Base-by-base conservation (phyloP, 2,797 vertebrate genomes). In the Coluber constrictor region DNA sequence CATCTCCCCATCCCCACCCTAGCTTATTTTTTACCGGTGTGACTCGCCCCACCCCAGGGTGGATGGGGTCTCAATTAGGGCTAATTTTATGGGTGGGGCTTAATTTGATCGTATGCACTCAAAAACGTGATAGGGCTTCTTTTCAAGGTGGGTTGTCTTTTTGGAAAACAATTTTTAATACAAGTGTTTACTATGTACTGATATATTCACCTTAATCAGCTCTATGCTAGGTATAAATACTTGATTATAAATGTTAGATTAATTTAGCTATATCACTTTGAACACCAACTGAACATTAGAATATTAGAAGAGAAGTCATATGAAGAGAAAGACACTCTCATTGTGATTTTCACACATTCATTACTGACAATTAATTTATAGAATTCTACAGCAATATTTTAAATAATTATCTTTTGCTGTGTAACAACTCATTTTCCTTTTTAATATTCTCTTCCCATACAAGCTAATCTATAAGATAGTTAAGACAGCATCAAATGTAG, bases 401-500 rank as follows among this genome's bases (percentile, higher is more conserved):
- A 54, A 66, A 91, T 63, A 47, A 18, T 63, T 63, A 10, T 95
- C 96, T 96, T 95, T 96, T 96, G 93, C 95, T 91, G 96, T 92
- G 95, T 94, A 95, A 90, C 93, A 93, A 96, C 92, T 96, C 93
- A 92, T 94, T 97, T 97, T 97, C 96, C 95, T 96, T 97, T 96
- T 94, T 92, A 97, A 91, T 96, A 96, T 96, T 96, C 95, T 95
- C 96, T 55, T 43, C 27, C 61, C 89, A 87, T 32, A 74, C 79
- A 96, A 96, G 96, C 79, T 95, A 96, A 97, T 97, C 96, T 96
- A 92, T 94, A 96, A 43, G 94, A 96, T 98, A 98, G 97, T 95
- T 96, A 96, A 98, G 93, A 89, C 97, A 97, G 98, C 98, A 99
- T 99, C 98, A 96, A 98, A 98, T 99, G 97, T 97, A 98, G 98